A percentile compares a stretch with the other conserved stretches of the same genome.
These are phyloP conservation scores for Anastrepha obliqua DNA, from an alignment of 1,140 invertebrate genomes.

Conservation along the genomic window DNA sequence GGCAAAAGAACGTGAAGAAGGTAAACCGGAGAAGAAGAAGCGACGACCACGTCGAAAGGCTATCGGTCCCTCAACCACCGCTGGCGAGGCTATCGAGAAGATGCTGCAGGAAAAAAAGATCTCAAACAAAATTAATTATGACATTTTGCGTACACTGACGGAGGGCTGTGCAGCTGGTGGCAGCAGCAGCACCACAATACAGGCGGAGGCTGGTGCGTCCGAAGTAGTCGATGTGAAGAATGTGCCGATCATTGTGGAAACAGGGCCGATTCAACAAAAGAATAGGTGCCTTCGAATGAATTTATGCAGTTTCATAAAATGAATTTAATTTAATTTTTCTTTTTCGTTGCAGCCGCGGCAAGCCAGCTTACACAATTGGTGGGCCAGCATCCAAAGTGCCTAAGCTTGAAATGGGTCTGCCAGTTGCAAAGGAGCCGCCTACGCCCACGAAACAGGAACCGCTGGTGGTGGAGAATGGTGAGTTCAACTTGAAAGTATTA, in stretches of 20 bases:
- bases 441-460: conserved; percentile 59
- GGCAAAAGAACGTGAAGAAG: conserved; percentile 84
- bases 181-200: neutral
- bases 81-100: conserved; percentile 94
- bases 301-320: neutral
- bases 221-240: conserved; percentile 59
- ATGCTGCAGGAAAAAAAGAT: conserved; percentile 96
- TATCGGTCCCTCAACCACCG: conserved; percentile 83
- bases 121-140: conserved; percentile 98
- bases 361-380: conserved; percentile 62
- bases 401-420: conserved; percentile 66
- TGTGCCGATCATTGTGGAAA: conserved; percentile 64
- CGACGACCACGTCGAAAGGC: conserved; percentile 79
- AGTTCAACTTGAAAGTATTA: neutral
- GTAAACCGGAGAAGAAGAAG: conserved; percentile 86
- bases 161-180: conserved; percentile 61
- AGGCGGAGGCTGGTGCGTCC: neutral
- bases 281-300: conserved; percentile 42
- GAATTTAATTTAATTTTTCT: neutral
- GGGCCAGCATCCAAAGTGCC: conserved; percentile 66
- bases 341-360: conserved; percentile 58
- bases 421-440: conserved; percentile 59
- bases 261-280: conserved; percentile 63
- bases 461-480: conserved; percentile 60
- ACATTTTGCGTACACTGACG: conserved; percentile 87